Evolutionary conservation across 2,797 vertebrate genomes (phyloP), one percentile per base, ranked within the genome.

Genomic region (Enteromius anoplus): DNA sequence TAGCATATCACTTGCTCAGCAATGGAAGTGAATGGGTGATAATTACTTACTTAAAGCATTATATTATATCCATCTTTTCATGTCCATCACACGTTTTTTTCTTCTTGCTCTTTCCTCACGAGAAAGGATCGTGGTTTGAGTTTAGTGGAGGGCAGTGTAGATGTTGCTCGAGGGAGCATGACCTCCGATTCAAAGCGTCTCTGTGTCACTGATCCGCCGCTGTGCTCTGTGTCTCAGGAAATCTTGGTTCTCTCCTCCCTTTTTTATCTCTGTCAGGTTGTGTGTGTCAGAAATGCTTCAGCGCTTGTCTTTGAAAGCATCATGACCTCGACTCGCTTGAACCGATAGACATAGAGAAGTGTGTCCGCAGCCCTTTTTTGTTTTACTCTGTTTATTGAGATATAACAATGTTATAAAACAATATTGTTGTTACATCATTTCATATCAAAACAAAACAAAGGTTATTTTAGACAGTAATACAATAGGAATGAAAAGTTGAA

Each of bases 191-290:
- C 51, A 55, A 14, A 55, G 71, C 17, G 6, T 26, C 21, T 82
- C 62, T 53, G 58, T 65, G 77, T 34, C 19, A 49, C 72, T 66
- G 76, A 53, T 37, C 62, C 26, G 34, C 47, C 26, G 2, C 71
- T 34, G 71, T 65, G 77, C 26, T 1, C 71, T 34, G 71, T 65
- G 77, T 51, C 62, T 65, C 60, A 40, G 62, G 53, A 68, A 42
- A 79, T 79, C 29, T 68, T 49, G 21, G 5, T 51, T 79, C 47
- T 51, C 45, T 15, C 42, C 62, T 58, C 40, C 51, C 37, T 40
- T 55, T 37, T 75, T 58, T 58, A 75, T 75, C 51, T 75, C 40
- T 21, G 62, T 34, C 62, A 51, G 77, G 42, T 29, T 78, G 42
- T 78, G 62, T 47, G 40, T 53, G 32, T 14, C 3, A 6, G 21